Evolutionary conservation across 1,140 invertebrate species (phyloP).

Genomic region (Phortica variegata): DNA sequence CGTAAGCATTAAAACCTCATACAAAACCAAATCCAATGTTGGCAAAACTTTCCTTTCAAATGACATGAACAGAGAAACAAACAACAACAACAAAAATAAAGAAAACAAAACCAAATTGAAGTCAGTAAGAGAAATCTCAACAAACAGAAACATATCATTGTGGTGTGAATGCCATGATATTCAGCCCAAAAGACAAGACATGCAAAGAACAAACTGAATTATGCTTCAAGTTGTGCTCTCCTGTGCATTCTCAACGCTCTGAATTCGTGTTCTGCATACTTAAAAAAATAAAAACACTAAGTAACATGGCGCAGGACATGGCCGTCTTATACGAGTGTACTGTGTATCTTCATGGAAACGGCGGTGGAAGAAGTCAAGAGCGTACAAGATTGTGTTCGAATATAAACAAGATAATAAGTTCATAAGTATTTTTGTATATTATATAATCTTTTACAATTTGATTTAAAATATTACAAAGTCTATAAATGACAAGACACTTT

Average conservation of each 20-base stretch:
- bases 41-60: too few relatives aligned
- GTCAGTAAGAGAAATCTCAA: too few relatives aligned
- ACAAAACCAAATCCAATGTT: slow-evolving; percentile 3
- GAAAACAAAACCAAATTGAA: slow-evolving; percentile 22
- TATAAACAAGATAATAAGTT: slow-evolving; percentile 55
- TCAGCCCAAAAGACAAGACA: slow-evolving; percentile 5
- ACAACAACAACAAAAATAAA: slow-evolving; percentile 21
- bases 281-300: slow-evolving; percentile 17
- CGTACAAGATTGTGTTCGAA: slow-evolving; percentile 8
- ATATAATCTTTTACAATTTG: slow-evolving; percentile 34
- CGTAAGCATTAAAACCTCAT: slow-evolving; percentile 2
- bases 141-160: slow-evolving; percentile 34
- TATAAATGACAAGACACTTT: background rate
- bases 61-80: slow-evolving; percentile 1
- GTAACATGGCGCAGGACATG: slow-evolving; percentile 4
- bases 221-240: slow-evolving; percentile 49
- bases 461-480: background rate
- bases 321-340: too few relatives aligned
- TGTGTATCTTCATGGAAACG: too few relatives aligned
- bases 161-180: slow-evolving; percentile 22
- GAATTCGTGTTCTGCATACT: slow-evolving; percentile 43
- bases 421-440: slow-evolving; percentile 48
- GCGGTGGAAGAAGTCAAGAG: slow-evolving; percentile 8
- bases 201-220: slow-evolving; percentile 22
- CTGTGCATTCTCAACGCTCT: slow-evolving; percentile 27